These are phyloP conservation scores for Tolmerus cingulatus DNA, from an alignment of 2,888 invertebrate species.

Conservation along the genomic window DNA sequence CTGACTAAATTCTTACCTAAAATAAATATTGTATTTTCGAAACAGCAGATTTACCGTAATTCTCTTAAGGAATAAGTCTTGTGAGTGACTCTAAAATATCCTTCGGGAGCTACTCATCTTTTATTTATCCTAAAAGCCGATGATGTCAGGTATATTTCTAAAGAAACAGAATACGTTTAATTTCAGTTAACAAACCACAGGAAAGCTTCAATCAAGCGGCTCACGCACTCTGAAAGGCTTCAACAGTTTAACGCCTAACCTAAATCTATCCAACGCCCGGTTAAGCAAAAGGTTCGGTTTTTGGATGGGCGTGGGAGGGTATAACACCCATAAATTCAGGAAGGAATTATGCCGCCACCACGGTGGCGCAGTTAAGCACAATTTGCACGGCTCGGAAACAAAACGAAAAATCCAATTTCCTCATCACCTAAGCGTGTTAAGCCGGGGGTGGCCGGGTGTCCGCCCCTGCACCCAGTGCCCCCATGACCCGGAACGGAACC, in stretches of 20 bases:
- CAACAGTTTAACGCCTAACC: neutral
- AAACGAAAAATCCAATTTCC: slow-evolving; percentile 24
- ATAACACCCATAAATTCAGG: neutral
- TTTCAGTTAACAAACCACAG: neutral
- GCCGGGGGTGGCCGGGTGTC: neutral
- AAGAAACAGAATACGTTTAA: neutral
- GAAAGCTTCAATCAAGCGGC: neutral
- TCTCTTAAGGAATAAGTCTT: neutral
- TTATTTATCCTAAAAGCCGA: neutral
- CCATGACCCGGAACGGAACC: slow-evolving; percentile 1
- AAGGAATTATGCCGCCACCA: neutral
- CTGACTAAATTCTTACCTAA: neutral
- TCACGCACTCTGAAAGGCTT: neutral
- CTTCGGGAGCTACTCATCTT: neutral
- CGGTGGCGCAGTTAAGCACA: neutral
- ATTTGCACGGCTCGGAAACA: neutral
- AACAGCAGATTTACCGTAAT: neutral
- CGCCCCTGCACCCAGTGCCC: neutral
- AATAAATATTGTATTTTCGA: neutral
- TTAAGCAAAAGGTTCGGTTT: neutral
- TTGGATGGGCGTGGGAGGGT: neutral
- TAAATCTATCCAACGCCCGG: neutral
- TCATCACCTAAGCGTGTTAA: neutral
- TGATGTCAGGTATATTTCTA: neutral
- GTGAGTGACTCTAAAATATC: neutral